These are phyloP conservation scores for Sthenelais limicola DNA, from an alignment of 2,888 invertebrate species.

Conservation along the genomic window DNA sequence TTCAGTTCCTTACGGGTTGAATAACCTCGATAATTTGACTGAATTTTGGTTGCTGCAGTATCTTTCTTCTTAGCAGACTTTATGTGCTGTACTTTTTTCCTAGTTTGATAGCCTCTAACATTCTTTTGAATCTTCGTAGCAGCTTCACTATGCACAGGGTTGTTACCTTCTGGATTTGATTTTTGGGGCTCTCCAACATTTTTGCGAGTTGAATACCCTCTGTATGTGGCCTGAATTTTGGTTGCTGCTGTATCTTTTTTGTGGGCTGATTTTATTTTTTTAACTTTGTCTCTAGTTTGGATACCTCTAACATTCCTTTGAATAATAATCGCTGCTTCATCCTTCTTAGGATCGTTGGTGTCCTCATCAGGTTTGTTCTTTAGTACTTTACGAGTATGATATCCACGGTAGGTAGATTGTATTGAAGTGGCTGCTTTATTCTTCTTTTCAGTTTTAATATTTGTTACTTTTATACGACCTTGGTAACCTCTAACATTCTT, in stretches of 20 bases:
- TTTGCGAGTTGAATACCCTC: not conserved
- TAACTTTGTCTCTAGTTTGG: not conserved
- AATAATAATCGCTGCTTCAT: slow-evolving; percentile 1
- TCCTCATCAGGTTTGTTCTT: not conserved
- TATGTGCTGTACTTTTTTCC: not conserved
- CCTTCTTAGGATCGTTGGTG: not conserved
- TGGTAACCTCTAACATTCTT: too few species aligned
- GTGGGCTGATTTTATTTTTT: not conserved
- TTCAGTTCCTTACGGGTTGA: slow-evolving; percentile 4
- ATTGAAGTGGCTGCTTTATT: too few species aligned
- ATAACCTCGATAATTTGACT: slow-evolving; percentile 13
- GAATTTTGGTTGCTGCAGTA: slow-evolving; percentile 7
- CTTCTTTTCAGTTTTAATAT: too few species aligned
- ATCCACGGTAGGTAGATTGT: too few species aligned
- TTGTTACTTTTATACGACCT: too few species aligned
- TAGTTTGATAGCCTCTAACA: slow-evolving; percentile 11
- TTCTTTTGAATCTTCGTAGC: slow-evolving; percentile 21
- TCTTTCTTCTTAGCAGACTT: slow-evolving; percentile 13
- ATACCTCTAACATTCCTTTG: too few species aligned
- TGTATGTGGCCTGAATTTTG: slow-evolving; percentile 13
- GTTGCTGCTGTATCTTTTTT: slow-evolving; percentile 10
- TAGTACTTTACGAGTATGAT: too few species aligned
- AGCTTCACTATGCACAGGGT: not conserved
- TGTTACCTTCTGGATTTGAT: too few species aligned
- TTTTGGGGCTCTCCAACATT: too few species aligned